Base-by-base conservation (phyloP, 1,140 invertebrate genomes). In the Bombus sibiricus region DNA sequence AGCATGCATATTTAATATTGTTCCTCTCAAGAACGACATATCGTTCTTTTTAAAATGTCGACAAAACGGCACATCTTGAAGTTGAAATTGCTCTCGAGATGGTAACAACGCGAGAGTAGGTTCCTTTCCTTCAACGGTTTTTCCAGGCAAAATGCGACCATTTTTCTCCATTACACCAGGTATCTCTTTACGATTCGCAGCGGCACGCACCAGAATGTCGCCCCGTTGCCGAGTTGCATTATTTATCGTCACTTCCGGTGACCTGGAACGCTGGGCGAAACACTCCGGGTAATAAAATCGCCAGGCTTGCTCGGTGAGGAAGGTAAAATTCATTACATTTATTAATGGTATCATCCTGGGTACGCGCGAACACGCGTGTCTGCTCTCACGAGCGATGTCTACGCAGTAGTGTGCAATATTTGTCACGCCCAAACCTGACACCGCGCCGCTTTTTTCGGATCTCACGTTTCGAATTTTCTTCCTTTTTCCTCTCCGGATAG, bases 301-400 rank as follows among this genome's bases (percentile, higher is more conserved):
- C 81, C 41, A 18, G 41, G 25, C 32, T 41, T n/a, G 71, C 69
- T 22, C 32, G 28, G 32, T 12, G 72, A 47, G 81, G 32, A 76
- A 64, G 59, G 41, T 32, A 66, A 76, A 83, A 83, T 76, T 83
- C 81, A n/a, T 83, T 83, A 83, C 81, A 39, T 83, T 76, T 76
- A 83, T 83, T 83, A 83, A 76, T 66, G 59, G 81, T 76, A 43
- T 76, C 81, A 64, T 37, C 72, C 34, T 1, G 57, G 2, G 18
- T 81, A 22, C 59, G 6, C 34, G 28, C 25, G 78, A n/a, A 22
- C 37, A 15, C 53, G 37, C 34, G n/a, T 34, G 8, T 22, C 8
- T 37, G 5, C 43, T 12, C 72, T 41, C 43, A 4, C 43, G 8
- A 18, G 15, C 43, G 43, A 13, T 57, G 18, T 25, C 32, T 12